Conservation (phyloP, 2,888 invertebrate genomes). For the Pammene aurita region DNA sequence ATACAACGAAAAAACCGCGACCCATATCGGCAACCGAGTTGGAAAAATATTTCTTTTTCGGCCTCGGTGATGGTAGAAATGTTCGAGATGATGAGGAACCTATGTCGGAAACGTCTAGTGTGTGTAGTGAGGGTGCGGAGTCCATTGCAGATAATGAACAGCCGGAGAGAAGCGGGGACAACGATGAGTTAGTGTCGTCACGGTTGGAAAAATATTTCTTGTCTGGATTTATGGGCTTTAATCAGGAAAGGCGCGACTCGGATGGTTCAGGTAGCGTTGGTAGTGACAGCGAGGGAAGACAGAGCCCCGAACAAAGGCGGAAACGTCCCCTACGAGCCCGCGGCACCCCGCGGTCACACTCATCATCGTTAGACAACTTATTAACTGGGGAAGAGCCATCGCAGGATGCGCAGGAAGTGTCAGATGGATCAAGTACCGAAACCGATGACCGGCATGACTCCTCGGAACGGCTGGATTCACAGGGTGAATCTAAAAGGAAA, state of each 20-base stretch:
- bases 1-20: slow-evolving; percentile 84
- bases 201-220: slow-evolving; percentile 95
- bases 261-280: slow-evolving; percentile 94
- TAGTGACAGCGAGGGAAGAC: slow-evolving; percentile 94
- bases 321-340: slow-evolving; percentile 91
- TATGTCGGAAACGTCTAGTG: slow-evolving; percentile 92
- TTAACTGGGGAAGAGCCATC: slow-evolving; percentile 85
- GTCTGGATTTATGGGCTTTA: slow-evolving; percentile 92
- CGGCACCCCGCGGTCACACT: slow-evolving; percentile 92
- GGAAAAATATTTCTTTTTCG: slow-evolving; percentile 96
- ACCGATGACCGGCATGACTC: slow-evolving; percentile 86
- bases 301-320: slow-evolving; percentile 93
- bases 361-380: slow-evolving; percentile 91
- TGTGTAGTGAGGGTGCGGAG: slow-evolving; percentile 92
- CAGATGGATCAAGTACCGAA: slow-evolving; percentile 91
- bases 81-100: slow-evolving; percentile 84
- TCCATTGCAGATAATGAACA: slow-evolving; percentile 85
- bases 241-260: slow-evolving; percentile 88
- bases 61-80: slow-evolving; percentile 88
- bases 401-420: slow-evolving; percentile 83
- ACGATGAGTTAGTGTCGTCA: slow-evolving; percentile 91
- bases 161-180: slow-evolving; percentile 83
- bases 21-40: slow-evolving; percentile 91
- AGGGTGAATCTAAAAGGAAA: slow-evolving; percentile 92
- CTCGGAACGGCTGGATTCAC: slow-evolving; percentile 88